These are phyloP conservation scores for Drosophila anomalata DNA, from an alignment of 2,888 invertebrate species.

Conservation along the genomic window DNA sequence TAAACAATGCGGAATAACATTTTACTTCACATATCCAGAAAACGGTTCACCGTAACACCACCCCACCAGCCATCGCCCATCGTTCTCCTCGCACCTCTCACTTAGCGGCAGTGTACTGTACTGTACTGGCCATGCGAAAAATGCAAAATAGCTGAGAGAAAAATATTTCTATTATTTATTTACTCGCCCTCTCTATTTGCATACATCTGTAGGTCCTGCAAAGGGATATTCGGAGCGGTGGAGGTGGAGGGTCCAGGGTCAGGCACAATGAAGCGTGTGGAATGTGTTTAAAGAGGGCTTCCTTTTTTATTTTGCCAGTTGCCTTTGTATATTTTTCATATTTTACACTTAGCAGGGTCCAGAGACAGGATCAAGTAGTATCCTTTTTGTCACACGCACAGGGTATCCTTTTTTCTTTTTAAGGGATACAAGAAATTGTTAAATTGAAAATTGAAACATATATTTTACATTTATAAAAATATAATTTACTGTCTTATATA, in stretches of 20 bases:
- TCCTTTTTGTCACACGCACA: slow-evolving; percentile 28
- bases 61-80: background rate
- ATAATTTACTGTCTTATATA: background rate
- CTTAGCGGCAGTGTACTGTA: slow-evolving; percentile 22
- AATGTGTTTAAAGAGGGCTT: slow-evolving; percentile 48
- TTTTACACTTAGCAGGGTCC: slow-evolving; percentile 42
- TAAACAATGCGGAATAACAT: slow-evolving; percentile 38
- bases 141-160: slow-evolving; percentile 68
- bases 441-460: background rate
- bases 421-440: background rate
- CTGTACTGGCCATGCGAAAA: slow-evolving; percentile 43
- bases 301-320: slow-evolving; percentile 5
- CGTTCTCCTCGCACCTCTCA: slow-evolving; percentile 2
- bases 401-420: slow-evolving; percentile 8
- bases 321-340: slow-evolving; percentile 60
- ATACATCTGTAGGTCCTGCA: slow-evolving; percentile 28
- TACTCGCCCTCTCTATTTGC: slow-evolving; percentile 47
- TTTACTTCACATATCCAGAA: slow-evolving; percentile 41
- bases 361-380: slow-evolving; percentile 30
- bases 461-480: background rate
- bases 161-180: slow-evolving; percentile 66
- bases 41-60: slow-evolving; percentile 20
- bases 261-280: slow-evolving; percentile 49
- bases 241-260: background rate
- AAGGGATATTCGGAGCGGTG: background rate